Evolutionary conservation across 1,140 invertebrate genomes (phyloP).

Genomic region (Macrosteles quadrilineatus): DNA sequence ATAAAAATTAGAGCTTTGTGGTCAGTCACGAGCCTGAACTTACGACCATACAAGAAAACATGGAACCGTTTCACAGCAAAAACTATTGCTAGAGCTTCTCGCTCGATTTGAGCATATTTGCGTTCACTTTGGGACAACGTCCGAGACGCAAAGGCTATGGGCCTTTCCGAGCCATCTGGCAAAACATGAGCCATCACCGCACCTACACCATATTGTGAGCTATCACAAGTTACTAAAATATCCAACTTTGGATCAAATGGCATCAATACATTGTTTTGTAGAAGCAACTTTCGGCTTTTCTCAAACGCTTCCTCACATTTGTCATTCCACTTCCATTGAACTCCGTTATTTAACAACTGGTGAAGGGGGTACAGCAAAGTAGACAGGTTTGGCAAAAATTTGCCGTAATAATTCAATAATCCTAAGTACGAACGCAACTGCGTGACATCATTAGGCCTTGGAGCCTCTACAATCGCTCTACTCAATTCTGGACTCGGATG

Average conservation of each 20-base stretch:
- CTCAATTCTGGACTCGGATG: neutral
- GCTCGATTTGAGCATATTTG: slow-evolving; percentile 7
- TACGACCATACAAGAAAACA: neutral
- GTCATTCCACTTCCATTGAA: too few species aligned
- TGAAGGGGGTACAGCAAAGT: too few species aligned
- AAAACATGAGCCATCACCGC: neutral
- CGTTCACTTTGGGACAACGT: slow-evolving; percentile 49
- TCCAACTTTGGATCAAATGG: slow-evolving; percentile 40
- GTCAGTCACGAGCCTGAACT: neutral
- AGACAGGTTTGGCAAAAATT: slow-evolving; percentile 31
- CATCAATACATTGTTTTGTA: slow-evolving; percentile 38
- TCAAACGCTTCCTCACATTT: too few species aligned
- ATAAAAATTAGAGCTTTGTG: neutral
- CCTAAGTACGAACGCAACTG: slow-evolving; percentile 8
- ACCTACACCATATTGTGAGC: neutral
- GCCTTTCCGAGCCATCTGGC: slow-evolving; percentile 2
- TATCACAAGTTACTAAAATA: neutral
- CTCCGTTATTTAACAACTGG: too few species aligned
- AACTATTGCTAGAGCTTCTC: neutral
- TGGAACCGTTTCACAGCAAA: neutral
- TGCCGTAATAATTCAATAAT: slow-evolving; percentile 19
- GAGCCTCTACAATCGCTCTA: neutral
- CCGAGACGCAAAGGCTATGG: slow-evolving; percentile 32
- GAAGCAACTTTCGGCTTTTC: too few species aligned
- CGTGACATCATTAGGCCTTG: neutral